A percentile compares a stretch with the other conserved stretches of the same genome.
Conservation (phyloP, 2,888 invertebrate species). For the Microctonus brassicae region DNA sequence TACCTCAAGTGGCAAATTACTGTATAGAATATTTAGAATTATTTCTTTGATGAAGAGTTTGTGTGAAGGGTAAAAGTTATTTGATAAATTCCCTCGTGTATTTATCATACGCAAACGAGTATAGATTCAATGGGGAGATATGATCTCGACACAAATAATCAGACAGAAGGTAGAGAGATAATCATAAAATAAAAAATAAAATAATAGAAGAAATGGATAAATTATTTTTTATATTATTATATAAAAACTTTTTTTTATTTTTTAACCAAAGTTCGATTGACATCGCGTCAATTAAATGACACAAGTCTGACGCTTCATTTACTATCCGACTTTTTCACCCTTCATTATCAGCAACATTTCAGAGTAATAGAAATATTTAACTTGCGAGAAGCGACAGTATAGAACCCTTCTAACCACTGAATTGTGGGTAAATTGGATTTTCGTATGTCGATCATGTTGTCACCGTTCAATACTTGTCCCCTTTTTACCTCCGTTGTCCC, state of each 20-base stretch:
- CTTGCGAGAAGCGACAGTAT: neutral
- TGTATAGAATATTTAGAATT: conserved; percentile 5
- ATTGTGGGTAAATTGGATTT: conserved; percentile 51
- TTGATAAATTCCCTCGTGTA: neutral
- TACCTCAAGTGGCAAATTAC: conserved; percentile 1
- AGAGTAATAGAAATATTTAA: neutral
- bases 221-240: too few relatives aligned
- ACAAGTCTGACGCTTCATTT: conserved; percentile 23
- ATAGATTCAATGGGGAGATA: conserved; percentile 27
- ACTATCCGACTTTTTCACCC: neutral
- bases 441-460: conserved; percentile 54
- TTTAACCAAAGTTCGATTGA: neutral
- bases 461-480: conserved; percentile 46
- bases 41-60: conserved; percentile 9
- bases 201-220: too few relatives aligned
- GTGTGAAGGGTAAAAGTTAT: neutral
- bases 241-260: too few relatives aligned
- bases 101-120: neutral
- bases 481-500: neutral
- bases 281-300: conserved; percentile 15
- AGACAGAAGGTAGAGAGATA: conserved; percentile 28
- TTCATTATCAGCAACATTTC: conserved; percentile 3
- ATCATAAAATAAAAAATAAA: neutral
- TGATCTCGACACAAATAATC: conserved; percentile 26
- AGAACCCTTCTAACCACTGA: neutral